Evolutionary conservation across 2,797 vertebrate genomes (phyloP), one percentile per base, ranked within the genome.

Genomic region (Lacerta bilineata): DNA sequence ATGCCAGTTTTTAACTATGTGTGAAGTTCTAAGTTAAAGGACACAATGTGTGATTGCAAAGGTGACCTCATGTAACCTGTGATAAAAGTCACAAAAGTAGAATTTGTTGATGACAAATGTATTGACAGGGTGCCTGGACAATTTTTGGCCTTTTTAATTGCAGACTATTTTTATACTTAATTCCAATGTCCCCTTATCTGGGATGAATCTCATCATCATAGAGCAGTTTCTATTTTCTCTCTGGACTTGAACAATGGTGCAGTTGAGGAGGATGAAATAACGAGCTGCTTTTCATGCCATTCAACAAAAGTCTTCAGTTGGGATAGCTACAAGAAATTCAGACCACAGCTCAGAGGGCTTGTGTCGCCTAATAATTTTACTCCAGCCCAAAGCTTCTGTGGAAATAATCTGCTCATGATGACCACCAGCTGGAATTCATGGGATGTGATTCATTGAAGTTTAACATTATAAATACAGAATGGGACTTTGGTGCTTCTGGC

Each of bases 361-460:
- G 83, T 9, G 0, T 90, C 94, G 93, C 91, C 86, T 84, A 91
- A 87, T 90, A 95, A 89, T 0, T 0, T 17, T 72, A 75, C 90
- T 89, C 85, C 11, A 78, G 83, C 0, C 87, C 84, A 66, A 84
- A 85, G 92, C 92, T 91, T 91, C 50, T 91, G 89, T 90, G 90
- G 93, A 93, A 93, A 91, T 95, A 95, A 95, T 96, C 91, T 90
- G 69, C 93, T 95, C 93, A 95, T 95, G 93, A 92, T 95, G 93
- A 93, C 87, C 75, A 92, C 85, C 83, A 87, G 88, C 0, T 18
- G 93, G 93, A 95, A 95, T 91, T 71, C 91, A 77, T 10, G 82
- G 83, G 88, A 85, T 89, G 71, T 86, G 86, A 90, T 94, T 93
- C 92, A 91, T 91, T 87, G 39, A 91, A 91, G 88, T 20, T 90